Percentiles rank a stretch among this genome's conserved stretches.
phyloP scores from a whole-genome alignment of 37 sponge, comb jelly and placozoan genomes.

The Oopsacas minuta region DNA sequence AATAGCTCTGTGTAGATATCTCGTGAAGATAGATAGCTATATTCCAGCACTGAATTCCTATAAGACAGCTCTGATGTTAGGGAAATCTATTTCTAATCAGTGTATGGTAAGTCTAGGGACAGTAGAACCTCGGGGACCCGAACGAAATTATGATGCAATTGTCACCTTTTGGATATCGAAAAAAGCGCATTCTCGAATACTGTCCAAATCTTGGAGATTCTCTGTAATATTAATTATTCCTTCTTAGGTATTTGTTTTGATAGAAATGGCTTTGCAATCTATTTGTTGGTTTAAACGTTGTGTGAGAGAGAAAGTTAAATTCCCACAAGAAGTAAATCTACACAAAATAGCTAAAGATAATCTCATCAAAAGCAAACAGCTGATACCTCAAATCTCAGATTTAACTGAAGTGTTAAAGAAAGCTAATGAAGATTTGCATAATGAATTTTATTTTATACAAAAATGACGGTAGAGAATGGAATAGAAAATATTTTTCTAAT shows the following conservation, averaged over 20 bases:
- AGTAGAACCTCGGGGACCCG: too few species aligned
- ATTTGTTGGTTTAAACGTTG: neutral
- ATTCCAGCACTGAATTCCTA: neutral
- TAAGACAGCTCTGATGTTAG: neutral
- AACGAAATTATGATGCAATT: too few species aligned
- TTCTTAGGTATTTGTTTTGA: neutral
- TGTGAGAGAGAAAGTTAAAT: neutral
- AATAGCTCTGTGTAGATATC: neutral
- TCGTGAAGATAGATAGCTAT: neutral
- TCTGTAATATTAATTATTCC: too few species aligned
- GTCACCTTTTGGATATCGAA: too few species aligned
- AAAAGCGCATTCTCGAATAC: too few species aligned
- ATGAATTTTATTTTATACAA: neutral
- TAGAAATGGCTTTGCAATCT: neutral
- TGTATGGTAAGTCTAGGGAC: neutral
- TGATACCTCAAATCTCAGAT: neutral
- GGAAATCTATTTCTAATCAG: neutral
- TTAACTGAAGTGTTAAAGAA: neutral
- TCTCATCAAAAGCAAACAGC: neutral
- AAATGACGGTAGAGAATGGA: too few species aligned
- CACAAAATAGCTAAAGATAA: slow-evolving; percentile 12
- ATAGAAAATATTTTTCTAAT: neutral
- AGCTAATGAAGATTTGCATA: neutral
- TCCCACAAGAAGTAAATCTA: neutral
- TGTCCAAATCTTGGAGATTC: too few species aligned